These are phyloP conservation scores for Cynopterus brachyotis DNA, from an alignment of 2,113 vertebrate genomes.

Conservation along the genomic window DNA sequence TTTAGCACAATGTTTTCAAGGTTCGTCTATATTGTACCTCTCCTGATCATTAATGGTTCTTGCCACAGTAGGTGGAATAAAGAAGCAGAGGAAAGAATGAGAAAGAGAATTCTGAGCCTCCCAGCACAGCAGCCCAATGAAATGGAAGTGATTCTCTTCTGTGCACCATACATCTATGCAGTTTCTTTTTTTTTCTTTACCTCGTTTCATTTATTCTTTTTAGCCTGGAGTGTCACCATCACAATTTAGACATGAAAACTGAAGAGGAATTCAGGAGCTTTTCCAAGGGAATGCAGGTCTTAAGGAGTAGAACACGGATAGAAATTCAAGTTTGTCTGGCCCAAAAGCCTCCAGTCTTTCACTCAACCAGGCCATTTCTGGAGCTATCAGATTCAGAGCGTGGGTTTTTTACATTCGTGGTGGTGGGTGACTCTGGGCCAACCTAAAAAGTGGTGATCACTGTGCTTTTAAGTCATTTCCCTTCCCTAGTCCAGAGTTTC, in stretches of 20 bases:
- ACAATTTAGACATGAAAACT: background rate
- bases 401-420: background rate
- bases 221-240: background rate
- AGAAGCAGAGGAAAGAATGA: background rate
- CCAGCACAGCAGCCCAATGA: background rate
- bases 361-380: background rate
- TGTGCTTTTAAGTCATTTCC: background rate
- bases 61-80: background rate
- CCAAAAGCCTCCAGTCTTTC: background rate
- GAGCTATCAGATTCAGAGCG: background rate
- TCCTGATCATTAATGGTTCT: background rate
- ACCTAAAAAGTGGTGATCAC: background rate
- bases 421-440: background rate
- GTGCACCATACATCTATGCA: rapidly evolving
- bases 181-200: background rate
- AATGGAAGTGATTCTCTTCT: background rate
- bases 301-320: background rate
- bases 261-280: background rate
- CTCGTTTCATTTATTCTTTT: background rate
- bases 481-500: background rate
- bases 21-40: background rate
- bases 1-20: background rate
- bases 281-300: background rate
- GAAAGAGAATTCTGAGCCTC: background rate
- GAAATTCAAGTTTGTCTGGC: background rate